A percentile compares a stretch with the other conserved stretches of the same genome.
phyloP scores from a whole-genome alignment of 2,797 vertebrate genomes.

The Tinamus major region DNA sequence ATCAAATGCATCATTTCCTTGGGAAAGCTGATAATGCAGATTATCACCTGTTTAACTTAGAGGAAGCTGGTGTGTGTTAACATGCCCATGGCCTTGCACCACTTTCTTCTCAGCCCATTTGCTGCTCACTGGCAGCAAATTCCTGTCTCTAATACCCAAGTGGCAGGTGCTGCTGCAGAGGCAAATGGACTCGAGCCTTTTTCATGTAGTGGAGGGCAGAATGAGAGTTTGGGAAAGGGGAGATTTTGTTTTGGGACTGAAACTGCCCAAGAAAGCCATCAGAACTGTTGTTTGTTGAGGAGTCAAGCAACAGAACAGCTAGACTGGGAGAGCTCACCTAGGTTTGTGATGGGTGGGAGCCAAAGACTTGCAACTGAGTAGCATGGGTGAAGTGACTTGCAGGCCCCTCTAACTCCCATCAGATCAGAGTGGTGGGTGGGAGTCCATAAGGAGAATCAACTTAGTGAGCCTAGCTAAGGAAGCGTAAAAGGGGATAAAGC shows the following conservation, averaged over 20 bases:
- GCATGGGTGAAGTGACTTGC: background rate
- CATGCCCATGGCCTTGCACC: background rate
- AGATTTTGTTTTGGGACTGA: background rate
- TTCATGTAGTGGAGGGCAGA: background rate
- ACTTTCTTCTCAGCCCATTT: background rate
- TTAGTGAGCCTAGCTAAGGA: conserved; percentile 38
- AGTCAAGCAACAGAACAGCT: background rate
- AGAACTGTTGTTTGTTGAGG: background rate
- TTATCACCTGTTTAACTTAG: background rate
- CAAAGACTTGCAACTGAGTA: background rate
- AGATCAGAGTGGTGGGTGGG: background rate
- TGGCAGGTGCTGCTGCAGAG: background rate
- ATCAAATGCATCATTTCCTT: background rate
- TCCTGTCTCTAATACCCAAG: background rate
- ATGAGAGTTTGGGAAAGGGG: background rate
- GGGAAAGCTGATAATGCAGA: background rate
- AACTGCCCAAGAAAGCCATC: background rate
- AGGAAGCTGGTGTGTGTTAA: background rate
- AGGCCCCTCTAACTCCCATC: background rate
- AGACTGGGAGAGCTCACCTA: background rate
- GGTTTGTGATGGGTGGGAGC: background rate
- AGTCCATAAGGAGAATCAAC: background rate
- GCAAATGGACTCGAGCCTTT: background rate
- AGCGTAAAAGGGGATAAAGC: conserved; percentile 46
- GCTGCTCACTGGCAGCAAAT: background rate